Conservation (phyloP, 2,888 invertebrate genomes). For the Lasioglossum figueresi region DNA sequence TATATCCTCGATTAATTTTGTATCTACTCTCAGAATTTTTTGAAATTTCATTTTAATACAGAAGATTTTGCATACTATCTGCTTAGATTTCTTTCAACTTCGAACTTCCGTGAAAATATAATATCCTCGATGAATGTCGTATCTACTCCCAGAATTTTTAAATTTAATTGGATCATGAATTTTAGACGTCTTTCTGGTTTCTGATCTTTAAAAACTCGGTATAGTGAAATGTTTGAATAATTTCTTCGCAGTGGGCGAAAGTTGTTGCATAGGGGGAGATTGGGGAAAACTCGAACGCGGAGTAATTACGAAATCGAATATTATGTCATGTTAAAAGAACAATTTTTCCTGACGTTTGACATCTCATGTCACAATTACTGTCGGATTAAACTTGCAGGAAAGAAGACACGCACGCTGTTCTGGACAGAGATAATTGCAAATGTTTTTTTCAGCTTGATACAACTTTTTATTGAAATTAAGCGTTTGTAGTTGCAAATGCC, state of each 20-base stretch:
- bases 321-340: too few relatives aligned
- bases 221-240: not conserved
- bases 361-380: too few relatives aligned
- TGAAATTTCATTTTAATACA: not conserved
- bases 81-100: slow-evolving; percentile 1
- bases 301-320: too few relatives aligned
- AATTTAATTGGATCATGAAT: not conserved
- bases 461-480: not conserved
- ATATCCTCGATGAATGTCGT: not conserved
- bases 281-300: too few relatives aligned
- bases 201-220: not conserved
- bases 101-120: not conserved
- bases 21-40: too few relatives aligned
- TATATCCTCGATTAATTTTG: not conserved
- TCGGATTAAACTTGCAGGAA: too few relatives aligned
- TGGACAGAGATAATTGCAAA: not conserved
- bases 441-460: not conserved
- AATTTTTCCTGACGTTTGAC: too few relatives aligned
- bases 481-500: too few relatives aligned
- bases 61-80: not conserved
- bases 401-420: too few relatives aligned
- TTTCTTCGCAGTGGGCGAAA: not conserved
- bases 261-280: not conserved
- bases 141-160: too few relatives aligned
- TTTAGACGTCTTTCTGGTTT: not conserved